Evolutionary conservation across 2,797 vertebrate genomes (phyloP).

Genomic region (Dallia pectoralis): DNA sequence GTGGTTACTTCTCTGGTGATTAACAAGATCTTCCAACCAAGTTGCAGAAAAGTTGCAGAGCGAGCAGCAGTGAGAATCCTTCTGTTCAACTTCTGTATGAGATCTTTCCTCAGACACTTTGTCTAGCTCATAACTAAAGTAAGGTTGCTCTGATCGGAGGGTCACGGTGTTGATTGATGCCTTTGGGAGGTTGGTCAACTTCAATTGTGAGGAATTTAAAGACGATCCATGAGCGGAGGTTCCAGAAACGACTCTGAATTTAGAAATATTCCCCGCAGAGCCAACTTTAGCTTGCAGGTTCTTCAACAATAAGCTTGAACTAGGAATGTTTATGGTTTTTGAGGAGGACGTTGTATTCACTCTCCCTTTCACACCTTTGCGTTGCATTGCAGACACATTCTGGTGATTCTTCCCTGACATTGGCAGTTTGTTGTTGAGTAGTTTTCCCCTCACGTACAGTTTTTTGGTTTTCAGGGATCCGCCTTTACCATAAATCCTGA

Average conservation of each 20-base stretch:
- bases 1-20: constrained; percentile 67
- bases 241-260: constrained; percentile 64
- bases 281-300: constrained; percentile 73
- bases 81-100: constrained; percentile 43
- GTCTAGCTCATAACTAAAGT: constrained; percentile 71
- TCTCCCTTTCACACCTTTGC: constrained; percentile 57
- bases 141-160: constrained; percentile 74
- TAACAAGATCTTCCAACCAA: constrained; percentile 80
- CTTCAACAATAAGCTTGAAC: constrained; percentile 72
- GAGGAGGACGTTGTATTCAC: constrained; percentile 64
- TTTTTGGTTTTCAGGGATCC: constrained; percentile 70
- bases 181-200: constrained; percentile 64
- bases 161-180: constrained; percentile 69
- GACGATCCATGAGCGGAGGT: constrained; percentile 40
- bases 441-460: constrained; percentile 72
- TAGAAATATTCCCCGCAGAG: constrained; percentile 69
- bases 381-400: constrained; percentile 66
- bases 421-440: constrained; percentile 69
- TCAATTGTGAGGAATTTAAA: constrained; percentile 71
- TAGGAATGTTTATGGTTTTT: constrained; percentile 58
- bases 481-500: constrained; percentile 28
- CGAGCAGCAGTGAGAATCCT: constrained; percentile 73
- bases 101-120: constrained; percentile 51
- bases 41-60: constrained; percentile 83
- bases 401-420: constrained; percentile 61